Percentiles rank a stretch among this genome's conserved stretches.
Evolutionary conservation across 1,140 invertebrate genomes (phyloP).

Genomic region (Bombus waltoni): DNA sequence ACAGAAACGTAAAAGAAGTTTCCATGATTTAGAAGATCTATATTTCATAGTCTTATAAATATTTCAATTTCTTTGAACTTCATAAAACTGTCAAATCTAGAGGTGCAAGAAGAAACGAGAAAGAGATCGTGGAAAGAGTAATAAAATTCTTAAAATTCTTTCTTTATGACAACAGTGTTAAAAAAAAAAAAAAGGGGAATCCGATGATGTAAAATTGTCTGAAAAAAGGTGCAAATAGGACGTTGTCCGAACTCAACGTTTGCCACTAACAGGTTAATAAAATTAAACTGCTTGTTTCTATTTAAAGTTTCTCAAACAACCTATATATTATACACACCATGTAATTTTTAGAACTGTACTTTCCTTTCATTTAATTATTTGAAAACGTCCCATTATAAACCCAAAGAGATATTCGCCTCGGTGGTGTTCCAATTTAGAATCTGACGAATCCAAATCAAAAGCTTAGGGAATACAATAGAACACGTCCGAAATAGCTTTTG

Average conservation of each 20-base stretch:
- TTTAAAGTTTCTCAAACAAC: neutral
- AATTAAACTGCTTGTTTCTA: neutral
- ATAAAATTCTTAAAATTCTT: too few relatives aligned
- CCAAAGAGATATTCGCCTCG: too few relatives aligned
- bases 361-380: neutral
- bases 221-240: neutral
- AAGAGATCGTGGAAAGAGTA: neutral
- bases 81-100: neutral
- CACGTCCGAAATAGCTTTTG: neutral
- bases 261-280: neutral
- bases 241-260: neutral
- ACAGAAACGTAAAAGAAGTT: too few relatives aligned
- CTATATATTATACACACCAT: neutral
- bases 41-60: neutral
- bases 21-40: too few relatives aligned
- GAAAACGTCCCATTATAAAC: too few relatives aligned
- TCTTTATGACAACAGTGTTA: neutral
- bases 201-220: neutral
- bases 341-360: neutral
- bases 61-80: neutral
- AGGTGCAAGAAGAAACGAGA: neutral
- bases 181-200: neutral
- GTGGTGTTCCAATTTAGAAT: neutral
- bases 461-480: too few relatives aligned
- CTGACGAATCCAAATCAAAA: neutral